Evolutionary conservation across 2,113 vertebrate genomes (phyloP).

Genomic region (Elephas maximus): DNA sequence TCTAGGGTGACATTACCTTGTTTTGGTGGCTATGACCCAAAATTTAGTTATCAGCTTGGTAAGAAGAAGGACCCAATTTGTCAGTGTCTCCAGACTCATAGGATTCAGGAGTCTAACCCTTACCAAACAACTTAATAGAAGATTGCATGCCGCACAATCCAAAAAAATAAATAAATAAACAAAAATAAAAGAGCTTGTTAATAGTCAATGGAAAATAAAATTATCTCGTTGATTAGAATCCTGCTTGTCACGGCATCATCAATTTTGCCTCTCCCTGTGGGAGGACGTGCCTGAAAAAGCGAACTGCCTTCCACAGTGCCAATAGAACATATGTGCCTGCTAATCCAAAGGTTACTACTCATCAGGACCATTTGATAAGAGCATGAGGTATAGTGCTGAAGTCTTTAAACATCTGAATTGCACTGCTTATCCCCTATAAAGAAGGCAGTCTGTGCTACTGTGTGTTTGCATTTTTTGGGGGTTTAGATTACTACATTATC

Average conservation of each 20-base stretch:
- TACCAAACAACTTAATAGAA: not conserved
- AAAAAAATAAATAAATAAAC: not conserved
- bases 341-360: not conserved
- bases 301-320: not conserved
- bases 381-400: not conserved
- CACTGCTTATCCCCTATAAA: not conserved
- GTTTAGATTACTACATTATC: not conserved
- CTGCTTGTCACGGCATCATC: not conserved
- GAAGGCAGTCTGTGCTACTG: not conserved
- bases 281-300: not conserved
- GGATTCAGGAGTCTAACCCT: not conserved
- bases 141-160: not conserved
- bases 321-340: not conserved
- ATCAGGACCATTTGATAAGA: not conserved
- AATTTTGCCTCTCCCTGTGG: not conserved
- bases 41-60: conserved; percentile 36
- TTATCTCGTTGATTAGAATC: not conserved
- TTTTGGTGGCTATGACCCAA: conserved; percentile 34
- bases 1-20: not conserved
- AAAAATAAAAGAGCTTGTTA: conserved; percentile 3
- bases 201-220: not conserved
- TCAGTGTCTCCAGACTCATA: not conserved
- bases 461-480: not conserved
- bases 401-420: not conserved
- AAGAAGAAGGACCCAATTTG: not conserved